Conservation (phyloP, 2,113 vertebrate genomes). For the Dromaius novaehollandiae region DNA sequence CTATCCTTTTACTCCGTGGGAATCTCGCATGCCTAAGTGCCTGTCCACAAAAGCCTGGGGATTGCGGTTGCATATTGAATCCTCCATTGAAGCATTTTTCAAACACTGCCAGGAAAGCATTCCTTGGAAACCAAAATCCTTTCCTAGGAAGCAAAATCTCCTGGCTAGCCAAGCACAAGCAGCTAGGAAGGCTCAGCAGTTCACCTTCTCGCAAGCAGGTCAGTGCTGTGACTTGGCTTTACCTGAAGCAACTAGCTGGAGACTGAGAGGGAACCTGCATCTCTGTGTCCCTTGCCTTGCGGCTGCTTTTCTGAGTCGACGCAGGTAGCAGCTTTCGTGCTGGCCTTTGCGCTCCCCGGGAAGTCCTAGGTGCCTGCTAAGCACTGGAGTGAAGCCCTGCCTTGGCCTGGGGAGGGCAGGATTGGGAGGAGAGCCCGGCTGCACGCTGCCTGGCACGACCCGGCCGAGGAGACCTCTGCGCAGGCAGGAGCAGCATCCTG, state of each 20-base stretch:
- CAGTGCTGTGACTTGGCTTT: neutral
- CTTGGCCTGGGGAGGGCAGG: neutral
- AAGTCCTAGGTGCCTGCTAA: neutral
- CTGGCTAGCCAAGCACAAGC: neutral
- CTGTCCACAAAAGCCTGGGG: neutral
- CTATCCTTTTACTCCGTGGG: neutral
- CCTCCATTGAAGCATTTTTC: neutral
- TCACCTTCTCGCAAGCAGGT: neutral
- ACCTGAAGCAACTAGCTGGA: neutral
- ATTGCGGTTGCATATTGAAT: neutral
- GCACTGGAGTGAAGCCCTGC: neutral
- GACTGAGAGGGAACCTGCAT: neutral
- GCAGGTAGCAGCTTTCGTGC: neutral
- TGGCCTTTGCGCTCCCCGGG: neutral
- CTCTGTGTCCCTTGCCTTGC: neutral
- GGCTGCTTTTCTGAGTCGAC: neutral
- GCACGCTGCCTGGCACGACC: neutral
- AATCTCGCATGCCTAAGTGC: neutral
- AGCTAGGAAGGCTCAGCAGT: too few relatives aligned
- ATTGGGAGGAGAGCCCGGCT: neutral
- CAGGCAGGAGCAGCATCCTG: neutral
- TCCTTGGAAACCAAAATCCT: neutral
- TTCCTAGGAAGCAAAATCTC: neutral
- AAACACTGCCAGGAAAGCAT: neutral
- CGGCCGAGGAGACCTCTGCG: fast-evolving